Percentiles rank a stretch among this genome's conserved stretches.
phyloP scores from a whole-genome alignment of 2,888 invertebrate genomes.

The Pseudeuparius sepicola region DNA sequence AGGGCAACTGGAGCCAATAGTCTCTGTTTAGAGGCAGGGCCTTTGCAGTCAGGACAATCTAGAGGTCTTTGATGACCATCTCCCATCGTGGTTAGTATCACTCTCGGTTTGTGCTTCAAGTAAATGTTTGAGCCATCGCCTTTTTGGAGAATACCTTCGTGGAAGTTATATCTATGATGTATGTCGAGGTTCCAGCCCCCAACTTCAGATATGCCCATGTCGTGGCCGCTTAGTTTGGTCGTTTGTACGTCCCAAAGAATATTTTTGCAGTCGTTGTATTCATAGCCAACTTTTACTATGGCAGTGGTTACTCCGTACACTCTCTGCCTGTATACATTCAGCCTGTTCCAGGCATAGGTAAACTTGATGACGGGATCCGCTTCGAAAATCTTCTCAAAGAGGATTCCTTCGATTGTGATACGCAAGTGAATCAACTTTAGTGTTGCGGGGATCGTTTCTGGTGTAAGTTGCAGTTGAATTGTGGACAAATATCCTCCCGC shows the following conservation, averaged over 20 bases:
- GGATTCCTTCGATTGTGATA: slow-evolving; percentile 90
- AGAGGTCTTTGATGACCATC: slow-evolving; percentile 83
- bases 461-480: slow-evolving; percentile 83
- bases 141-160: slow-evolving; percentile 94
- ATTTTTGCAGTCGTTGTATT: slow-evolving; percentile 84
- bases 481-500: slow-evolving; percentile 90
- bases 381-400: slow-evolving; percentile 88
- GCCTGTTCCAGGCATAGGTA: slow-evolving; percentile 94
- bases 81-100: slow-evolving; percentile 85
- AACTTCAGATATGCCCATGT: slow-evolving; percentile 93
- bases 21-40: slow-evolving; percentile 67
- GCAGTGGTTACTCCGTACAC: slow-evolving; percentile 96
- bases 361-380: slow-evolving; percentile 95
- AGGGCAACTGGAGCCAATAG: slow-evolving; percentile 88
- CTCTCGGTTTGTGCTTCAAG: slow-evolving; percentile 83
- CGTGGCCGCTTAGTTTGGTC: slow-evolving; percentile 89
- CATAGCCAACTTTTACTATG: slow-evolving; percentile 91
- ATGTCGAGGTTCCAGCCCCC: slow-evolving; percentile 98
- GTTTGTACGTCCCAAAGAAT: slow-evolving; percentile 95
- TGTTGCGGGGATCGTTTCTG: slow-evolving; percentile 69
- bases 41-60: slow-evolving; percentile 74
- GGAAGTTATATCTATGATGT: slow-evolving; percentile 96
- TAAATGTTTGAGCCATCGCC: slow-evolving; percentile 96
- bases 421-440: slow-evolving; percentile 82
- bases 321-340: slow-evolving; percentile 91